Evolutionary conservation across 2,113 vertebrate species (phyloP).

Genomic region (Morone saxatilis): DNA sequence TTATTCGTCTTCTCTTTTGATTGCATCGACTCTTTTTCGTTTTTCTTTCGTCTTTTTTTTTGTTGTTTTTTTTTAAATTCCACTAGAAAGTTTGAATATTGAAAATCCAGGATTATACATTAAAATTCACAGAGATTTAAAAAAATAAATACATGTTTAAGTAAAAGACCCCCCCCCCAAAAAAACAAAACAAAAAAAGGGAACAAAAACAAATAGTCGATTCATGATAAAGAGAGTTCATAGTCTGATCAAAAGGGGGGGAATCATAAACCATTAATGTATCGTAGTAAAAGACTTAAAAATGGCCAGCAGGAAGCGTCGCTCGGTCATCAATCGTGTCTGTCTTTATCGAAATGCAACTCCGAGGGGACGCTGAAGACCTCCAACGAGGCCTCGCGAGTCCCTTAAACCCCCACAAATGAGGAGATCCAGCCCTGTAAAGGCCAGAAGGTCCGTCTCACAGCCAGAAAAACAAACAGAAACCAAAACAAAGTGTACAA

Average conservation of each 20-base stretch:
- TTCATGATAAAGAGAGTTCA: conserved; percentile 53
- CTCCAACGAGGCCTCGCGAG: conserved; percentile 27
- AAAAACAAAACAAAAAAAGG: conserved; percentile 3
- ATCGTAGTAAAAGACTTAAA: conserved; percentile 53
- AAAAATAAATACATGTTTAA: conserved; percentile 64
- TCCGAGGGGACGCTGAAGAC: conserved; percentile 31
- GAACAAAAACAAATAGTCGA: neutral
- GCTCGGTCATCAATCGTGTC: conserved; percentile 37
- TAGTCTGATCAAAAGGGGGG: conserved; percentile 34
- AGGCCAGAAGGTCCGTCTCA: conserved; percentile 55
- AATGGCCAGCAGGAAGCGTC: conserved; percentile 55
- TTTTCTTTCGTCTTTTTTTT: conserved; percentile 45
- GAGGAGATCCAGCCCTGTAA: conserved; percentile 13
- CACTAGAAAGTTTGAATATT: conserved; percentile 76
- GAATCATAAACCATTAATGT: conserved; percentile 41
- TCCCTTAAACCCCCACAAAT: conserved; percentile 19
- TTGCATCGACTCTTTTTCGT: conserved; percentile 78
- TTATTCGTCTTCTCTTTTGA: conserved; percentile 77
- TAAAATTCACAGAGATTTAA: conserved; percentile 74
- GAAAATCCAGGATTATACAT: conserved; percentile 71
- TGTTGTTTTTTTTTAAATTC: conserved; percentile 57
- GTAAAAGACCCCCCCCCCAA: conserved; percentile 43
- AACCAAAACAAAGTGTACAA: conserved; percentile 25
- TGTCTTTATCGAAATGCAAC: conserved; percentile 42
- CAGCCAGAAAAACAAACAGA: conserved; percentile 27